Percentiles rank a stretch among this genome's conserved stretches.
Evolutionary conservation across 1,140 invertebrate genomes (phyloP).

Genomic region (Drosophila nigrodunni): DNA sequence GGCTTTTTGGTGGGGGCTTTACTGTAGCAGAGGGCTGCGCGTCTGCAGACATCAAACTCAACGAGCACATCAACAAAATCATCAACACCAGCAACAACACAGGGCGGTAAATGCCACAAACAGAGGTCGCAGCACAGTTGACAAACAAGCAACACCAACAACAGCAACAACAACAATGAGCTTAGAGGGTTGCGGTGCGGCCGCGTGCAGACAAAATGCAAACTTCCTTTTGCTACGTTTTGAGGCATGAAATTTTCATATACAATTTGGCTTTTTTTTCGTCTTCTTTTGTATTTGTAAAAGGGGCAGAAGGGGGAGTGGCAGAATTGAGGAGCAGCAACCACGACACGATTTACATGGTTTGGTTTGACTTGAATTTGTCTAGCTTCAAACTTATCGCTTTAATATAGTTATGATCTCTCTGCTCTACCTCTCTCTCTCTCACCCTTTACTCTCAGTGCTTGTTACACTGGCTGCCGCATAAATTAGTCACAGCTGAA

Average conservation of each 20-base stretch:
- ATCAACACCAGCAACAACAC: constrained; percentile 72
- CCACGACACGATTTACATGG: constrained; percentile 53
- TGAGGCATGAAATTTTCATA: constrained; percentile 50
- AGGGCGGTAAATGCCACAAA: constrained; percentile 38
- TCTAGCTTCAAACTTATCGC: constrained; percentile 71
- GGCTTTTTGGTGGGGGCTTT: constrained; percentile 1
- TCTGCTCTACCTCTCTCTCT: background rate
- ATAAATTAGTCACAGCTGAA: constrained; percentile 73
- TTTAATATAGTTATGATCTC: constrained; percentile 76
- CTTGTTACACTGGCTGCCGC: constrained; percentile 58
- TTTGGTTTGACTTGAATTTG: constrained; percentile 72
- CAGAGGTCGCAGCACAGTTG: constrained; percentile 70
- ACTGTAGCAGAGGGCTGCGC: constrained; percentile 1
- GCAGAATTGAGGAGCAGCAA: background rate
- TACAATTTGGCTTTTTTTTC: constrained; percentile 28
- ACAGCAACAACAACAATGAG: constrained; percentile 29
- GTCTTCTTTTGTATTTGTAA: constrained; percentile 11
- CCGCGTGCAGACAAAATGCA: constrained; percentile 71
- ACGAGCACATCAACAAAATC: constrained; percentile 78
- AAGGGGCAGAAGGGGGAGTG: background rate
- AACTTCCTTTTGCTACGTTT: constrained; percentile 58
- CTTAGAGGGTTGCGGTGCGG: constrained; percentile 30
- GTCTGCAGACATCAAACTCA: constrained; percentile 59
- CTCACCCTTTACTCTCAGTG: background rate
- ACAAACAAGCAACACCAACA: constrained; percentile 84